Evolutionary conservation across 2,113 vertebrate genomes (phyloP).

Genomic region (Python bivittatus): DNA sequence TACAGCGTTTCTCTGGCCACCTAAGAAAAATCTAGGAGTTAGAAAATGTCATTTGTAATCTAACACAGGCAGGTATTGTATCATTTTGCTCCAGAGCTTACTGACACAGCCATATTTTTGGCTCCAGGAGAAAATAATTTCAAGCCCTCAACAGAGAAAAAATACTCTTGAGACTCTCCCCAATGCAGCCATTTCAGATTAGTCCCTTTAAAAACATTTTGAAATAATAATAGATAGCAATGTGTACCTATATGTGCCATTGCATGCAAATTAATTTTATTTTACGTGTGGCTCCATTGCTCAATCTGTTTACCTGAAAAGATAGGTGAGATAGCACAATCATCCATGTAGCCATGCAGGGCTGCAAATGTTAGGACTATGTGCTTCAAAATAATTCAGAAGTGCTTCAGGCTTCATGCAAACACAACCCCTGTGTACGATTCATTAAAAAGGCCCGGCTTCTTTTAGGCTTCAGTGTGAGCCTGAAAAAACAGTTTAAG

Average conservation of each 20-base stretch:
- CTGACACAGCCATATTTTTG: slow-evolving; percentile 48
- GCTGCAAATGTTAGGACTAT: not conserved
- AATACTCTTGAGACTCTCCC: slow-evolving; percentile 41
- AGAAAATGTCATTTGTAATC: slow-evolving; percentile 59
- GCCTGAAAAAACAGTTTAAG: not conserved
- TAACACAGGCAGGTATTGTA: slow-evolving; percentile 51
- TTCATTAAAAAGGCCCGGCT: not conserved
- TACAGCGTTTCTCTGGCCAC: slow-evolving; percentile 19
- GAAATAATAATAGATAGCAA: not conserved
- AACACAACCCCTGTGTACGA: not conserved
- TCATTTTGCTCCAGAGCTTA: slow-evolving; percentile 49
- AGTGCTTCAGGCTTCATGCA: not conserved
- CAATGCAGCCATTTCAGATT: slow-evolving; percentile 28
- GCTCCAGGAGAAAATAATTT: slow-evolving; percentile 46
- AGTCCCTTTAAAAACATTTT: not conserved
- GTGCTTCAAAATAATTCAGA: not conserved
- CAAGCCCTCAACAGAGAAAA: slow-evolving; percentile 39
- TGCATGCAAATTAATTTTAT: not conserved
- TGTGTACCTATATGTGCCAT: not conserved
- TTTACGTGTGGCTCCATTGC: not conserved
- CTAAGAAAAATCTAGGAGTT: slow-evolving; percentile 44
- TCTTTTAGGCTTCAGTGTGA: not conserved
- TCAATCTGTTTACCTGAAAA: not conserved
- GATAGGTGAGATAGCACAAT: not conserved
- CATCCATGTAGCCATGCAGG: not conserved